Conservation (phyloP, 2,113 vertebrate genomes). For the Glaucomys volans region DNA sequence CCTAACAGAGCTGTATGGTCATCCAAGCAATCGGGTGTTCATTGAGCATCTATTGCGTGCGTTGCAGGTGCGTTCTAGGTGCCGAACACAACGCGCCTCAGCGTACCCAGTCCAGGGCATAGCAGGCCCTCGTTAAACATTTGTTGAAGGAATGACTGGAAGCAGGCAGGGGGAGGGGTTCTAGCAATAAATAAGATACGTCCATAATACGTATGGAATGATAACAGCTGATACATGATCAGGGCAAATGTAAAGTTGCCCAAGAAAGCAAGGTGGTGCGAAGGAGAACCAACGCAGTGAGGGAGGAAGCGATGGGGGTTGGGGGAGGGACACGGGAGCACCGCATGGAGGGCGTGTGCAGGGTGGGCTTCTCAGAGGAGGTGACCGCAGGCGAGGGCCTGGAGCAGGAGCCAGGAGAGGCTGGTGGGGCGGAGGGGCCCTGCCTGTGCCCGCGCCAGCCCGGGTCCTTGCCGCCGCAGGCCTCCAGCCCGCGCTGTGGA, state of each 20-base stretch:
- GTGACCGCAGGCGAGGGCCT: no score
- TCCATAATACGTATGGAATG: not conserved
- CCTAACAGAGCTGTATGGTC: no score
- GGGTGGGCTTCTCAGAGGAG: not conserved
- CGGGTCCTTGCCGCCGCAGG: no score
- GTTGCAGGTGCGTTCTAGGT: no score
- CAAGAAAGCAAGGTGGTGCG: not conserved
- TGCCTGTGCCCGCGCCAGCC: no score
- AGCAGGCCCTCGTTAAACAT: no score
- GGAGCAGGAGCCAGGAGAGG: no score
- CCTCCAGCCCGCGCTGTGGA: conserved; percentile 93
- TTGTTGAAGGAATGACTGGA: not conserved
- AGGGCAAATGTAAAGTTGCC: not conserved
- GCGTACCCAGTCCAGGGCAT: not conserved
- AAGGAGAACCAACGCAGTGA: not conserved
- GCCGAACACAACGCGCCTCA: no score
- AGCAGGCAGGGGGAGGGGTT: no score
- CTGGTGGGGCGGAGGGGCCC: no score
- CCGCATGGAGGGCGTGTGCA: not conserved
- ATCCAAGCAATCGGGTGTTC: no score
- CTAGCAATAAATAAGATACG: not conserved
- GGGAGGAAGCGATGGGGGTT: not conserved
- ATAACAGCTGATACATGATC: not conserved
- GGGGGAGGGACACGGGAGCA: not conserved
- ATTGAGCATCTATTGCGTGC: no score